Evolutionary conservation across 2,888 invertebrate species (phyloP).

Genomic region (Baccha elongata): DNA sequence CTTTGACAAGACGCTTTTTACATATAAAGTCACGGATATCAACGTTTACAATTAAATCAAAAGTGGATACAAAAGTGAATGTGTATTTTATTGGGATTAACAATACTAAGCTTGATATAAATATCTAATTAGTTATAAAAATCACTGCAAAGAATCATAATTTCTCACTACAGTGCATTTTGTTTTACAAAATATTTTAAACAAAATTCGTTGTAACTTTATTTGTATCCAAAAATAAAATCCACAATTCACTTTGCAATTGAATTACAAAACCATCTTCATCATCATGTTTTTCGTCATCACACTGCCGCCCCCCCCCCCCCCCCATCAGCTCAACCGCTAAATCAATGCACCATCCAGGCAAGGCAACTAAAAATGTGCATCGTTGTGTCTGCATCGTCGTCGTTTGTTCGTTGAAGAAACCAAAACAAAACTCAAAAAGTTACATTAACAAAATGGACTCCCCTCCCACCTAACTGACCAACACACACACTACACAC

Average conservation of each 20-base stretch:
- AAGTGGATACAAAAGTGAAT: no score
- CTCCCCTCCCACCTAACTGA: conserved; percentile 23
- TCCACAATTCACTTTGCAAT: conserved; percentile 59
- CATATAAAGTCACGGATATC: no score
- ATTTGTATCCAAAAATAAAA: conserved; percentile 58
- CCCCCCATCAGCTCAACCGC: no score
- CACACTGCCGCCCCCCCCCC: conserved; percentile 21
- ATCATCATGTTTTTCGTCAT: conserved; percentile 31
- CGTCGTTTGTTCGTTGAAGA: conserved; percentile 16
- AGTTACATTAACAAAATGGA: conserved; percentile 40
- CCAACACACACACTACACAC: conserved; percentile 38
- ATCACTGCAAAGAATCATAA: no score
- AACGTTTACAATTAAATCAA: no score
- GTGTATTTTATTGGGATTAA: no score
- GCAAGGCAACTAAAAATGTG: conserved; percentile 34
- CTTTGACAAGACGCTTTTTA: no score
- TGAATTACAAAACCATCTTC: conserved; percentile 45
- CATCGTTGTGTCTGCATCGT: conserved; percentile 39
- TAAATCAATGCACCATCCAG: conserved; percentile 28
- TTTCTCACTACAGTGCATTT: no score
- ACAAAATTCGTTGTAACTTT: no score
- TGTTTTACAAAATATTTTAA: no score
- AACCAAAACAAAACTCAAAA: conserved; percentile 68
- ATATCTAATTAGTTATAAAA: no score
- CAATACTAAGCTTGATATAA: no score